Base-by-base conservation (phyloP, 2,113 vertebrate species). In the Oncorhynchus mykiss region DNA sequence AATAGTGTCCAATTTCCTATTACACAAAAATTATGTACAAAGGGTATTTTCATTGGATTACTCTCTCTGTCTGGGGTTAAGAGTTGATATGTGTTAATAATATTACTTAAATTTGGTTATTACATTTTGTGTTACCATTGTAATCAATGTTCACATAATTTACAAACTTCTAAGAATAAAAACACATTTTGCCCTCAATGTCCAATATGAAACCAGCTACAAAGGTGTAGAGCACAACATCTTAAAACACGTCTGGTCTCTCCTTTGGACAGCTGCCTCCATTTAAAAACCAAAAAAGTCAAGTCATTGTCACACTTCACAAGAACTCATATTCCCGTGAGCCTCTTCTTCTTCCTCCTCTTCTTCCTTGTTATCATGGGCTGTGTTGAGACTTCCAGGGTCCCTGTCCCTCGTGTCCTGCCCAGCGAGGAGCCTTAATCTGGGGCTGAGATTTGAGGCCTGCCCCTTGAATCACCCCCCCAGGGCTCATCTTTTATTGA, bases 1-100 rank as follows among this genome's bases (percentile, higher is more conserved):
- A 87, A 89, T 84, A 90, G 82, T 86, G 84, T 77, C 27, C 74
- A 22, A 49, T 78, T 64, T 69, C 57, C 22, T 7, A 34, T 18
- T 12, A 45, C 18, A 68, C 29, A n/a, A 39, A 20, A 67, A 67
- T 4, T 2, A 29, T 29, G 13, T 27, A 14, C 14, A 54, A 5
- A 62, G 59, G 8, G 6, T 67, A 27, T 34, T 29, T 29, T 67
- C 66, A 31, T 5, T 18, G 14, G 29, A 20, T 34, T 67, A 6
- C 66, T 67, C 16, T 67, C 29, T 29, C 14, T 67, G 16, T 67
- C 27, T 25, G 16, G 67, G 67, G 6, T 68, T 68, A 34, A 39
- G 31, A 34, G 67, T 68, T 31, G 18, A 18, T 18, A 8, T 62
- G n/a, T 45, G 67, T 68, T 68, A 68, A 68, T 68, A 20, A 13